These are phyloP conservation scores for Pristionchus maxplancki DNA, from an alignment of 2,888 invertebrate species.

Conservation along the genomic window DNA sequence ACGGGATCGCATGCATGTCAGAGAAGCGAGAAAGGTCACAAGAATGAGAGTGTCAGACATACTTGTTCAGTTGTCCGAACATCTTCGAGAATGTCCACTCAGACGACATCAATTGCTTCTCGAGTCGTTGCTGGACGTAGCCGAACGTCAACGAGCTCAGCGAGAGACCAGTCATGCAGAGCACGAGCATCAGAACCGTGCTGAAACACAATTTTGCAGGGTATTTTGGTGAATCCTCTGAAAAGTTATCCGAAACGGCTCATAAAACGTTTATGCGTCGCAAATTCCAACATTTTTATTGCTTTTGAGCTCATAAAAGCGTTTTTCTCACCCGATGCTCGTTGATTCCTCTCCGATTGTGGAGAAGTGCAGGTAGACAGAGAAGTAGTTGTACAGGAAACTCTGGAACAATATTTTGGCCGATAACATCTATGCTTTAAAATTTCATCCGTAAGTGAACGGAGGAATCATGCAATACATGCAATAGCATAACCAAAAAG, in stretches of 20 bases:
- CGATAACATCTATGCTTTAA: neutral
- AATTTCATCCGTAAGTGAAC: neutral
- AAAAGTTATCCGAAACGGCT: no score
- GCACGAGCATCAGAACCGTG: constrained; percentile 63
- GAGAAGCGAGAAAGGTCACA: no score
- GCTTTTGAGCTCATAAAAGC: neutral
- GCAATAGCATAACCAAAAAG: neutral
- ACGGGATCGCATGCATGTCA: no score
- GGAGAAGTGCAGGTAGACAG: constrained; percentile 70
- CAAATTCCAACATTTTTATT: no score
- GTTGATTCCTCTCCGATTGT: constrained; percentile 70
- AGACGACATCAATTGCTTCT: constrained; percentile 64
- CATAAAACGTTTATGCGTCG: no score
- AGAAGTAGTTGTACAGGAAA: constrained; percentile 72
- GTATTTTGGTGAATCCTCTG: no score
- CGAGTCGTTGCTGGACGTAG: constrained; percentile 65
- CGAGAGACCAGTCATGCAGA: constrained; percentile 65
- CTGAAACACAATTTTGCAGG: constrained; percentile 53
- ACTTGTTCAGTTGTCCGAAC: constrained; percentile 44
- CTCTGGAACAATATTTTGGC: constrained; percentile 60
- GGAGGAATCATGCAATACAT: no score
- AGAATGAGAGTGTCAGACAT: no score
- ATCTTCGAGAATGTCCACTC: constrained; percentile 62
- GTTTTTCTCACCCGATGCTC: constrained; percentile 60
- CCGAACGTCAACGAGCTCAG: constrained; percentile 66